Evolutionary conservation across 2,888 invertebrate genomes (phyloP).

Genomic region (Tenodera sinensis): DNA sequence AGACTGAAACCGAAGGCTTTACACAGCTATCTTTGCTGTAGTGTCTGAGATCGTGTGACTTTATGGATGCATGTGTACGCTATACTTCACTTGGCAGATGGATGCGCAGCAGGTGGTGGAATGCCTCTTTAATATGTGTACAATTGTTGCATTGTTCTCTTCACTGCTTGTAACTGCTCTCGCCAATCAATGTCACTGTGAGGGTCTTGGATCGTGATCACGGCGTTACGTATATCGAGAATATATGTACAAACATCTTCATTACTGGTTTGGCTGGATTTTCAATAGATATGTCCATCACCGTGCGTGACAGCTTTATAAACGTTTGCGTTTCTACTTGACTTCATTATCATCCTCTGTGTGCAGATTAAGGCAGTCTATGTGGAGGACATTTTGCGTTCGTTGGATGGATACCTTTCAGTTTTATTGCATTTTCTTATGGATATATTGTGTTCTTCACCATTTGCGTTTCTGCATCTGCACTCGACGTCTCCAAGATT

Average conservation of each 20-base stretch:
- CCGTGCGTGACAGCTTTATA: not conserved
- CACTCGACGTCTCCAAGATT: not conserved
- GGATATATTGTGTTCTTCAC: not conserved
- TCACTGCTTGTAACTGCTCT: not conserved
- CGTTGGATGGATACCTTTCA: not conserved
- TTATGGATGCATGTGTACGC: too few species aligned
- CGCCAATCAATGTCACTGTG: not conserved
- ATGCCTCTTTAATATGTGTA: not conserved
- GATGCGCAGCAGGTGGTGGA: not conserved
- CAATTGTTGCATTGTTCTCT: not conserved
- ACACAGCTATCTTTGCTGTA: too few species aligned
- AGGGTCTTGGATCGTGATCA: not conserved
- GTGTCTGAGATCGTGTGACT: too few species aligned
- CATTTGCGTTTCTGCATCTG: not conserved
- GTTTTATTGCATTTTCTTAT: not conserved
- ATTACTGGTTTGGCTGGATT: not conserved
- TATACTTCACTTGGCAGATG: not conserved
- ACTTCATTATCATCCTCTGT: not conserved
- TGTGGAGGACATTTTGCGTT: not conserved
- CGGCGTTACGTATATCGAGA: not conserved
- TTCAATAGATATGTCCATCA: not conserved
- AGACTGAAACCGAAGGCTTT: too few species aligned
- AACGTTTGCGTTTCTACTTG: not conserved
- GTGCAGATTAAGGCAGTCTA: not conserved
- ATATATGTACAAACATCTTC: not conserved